Base-by-base conservation (phyloP, 2,797 vertebrate species). In the Ambastaia sidthimunki region DNA sequence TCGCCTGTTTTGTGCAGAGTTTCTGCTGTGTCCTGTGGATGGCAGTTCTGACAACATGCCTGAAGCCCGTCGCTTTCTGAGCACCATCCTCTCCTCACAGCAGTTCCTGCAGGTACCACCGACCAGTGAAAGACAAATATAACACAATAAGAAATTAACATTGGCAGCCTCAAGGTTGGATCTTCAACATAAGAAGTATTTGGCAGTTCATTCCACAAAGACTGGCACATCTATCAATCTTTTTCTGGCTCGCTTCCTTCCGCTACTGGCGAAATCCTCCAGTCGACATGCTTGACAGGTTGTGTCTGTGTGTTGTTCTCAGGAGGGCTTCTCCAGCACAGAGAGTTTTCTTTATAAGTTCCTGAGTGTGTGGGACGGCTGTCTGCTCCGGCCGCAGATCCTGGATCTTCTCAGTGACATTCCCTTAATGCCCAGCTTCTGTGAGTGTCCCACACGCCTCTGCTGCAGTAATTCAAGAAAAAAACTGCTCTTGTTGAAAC, bases 321-420 rank as follows among this genome's bases (percentile, higher is more conserved):
- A 99, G 97, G 96, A 97, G 86, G 95, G 96, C 0, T 97, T 98
- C 91, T 88, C 92, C 82, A 94, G 95, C 65, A 95, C 94, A 13
- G 96, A 98, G 87, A 92, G 90, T 21, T 99, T 99, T 86, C 90
- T 98, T 13, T 96, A 93, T 81, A 97, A 94, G 86, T 96, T 94
- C 76, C 94, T 99, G 73, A 94, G 88, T 52, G 88, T 96, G 59
- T 99, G 97, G 97, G 96, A 99, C 21, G 97, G 97, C 16, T 76
- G 81, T 21, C 90, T 91, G 50, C 93, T 95, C 78, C 91, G 90
- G 63, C 88, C 96, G 13, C 93, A 97, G 86, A 79, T 98, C 85
- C 93, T 99, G 25, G 89, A 84, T 28, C 91, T 99, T n/a, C 57
- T 99, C 80, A 96, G 92, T 83, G 93, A 95, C 95, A 94, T 98